Evolutionary conservation across 1,140 invertebrate genomes (phyloP).

Genomic region (Cryptotermes secundus): DNA sequence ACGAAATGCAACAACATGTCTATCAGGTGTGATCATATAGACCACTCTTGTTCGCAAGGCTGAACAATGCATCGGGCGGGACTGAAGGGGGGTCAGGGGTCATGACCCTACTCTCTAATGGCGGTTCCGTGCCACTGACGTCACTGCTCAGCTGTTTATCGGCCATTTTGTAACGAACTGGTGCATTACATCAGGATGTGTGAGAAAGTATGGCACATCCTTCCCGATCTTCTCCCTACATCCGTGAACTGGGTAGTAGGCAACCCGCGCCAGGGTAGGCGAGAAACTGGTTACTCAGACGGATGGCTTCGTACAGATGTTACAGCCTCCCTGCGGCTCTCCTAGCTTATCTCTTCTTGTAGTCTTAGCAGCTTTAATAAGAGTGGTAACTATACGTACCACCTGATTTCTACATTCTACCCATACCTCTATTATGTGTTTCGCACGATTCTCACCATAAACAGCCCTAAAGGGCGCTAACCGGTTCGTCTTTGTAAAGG

Average conservation of each 20-base stretch:
- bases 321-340: no score
- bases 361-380: no score
- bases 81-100: background rate
- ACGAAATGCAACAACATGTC: background rate
- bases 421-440: no score
- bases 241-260: background rate
- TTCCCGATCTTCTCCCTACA: background rate
- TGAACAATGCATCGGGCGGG: background rate
- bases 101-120: slow-evolving; percentile 7
- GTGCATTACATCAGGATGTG: background rate
- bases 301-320: no score
- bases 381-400: no score
- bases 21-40: background rate
- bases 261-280: background rate
- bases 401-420: no score
- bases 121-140: background rate
- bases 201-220: background rate
- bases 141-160: background rate
- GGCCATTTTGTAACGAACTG: background rate
- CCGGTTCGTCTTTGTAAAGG: no score
- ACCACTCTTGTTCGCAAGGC: background rate
- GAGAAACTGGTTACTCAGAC: no score
- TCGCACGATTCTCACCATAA: no score
- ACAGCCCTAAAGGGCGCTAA: no score
- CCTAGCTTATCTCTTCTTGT: no score